Evolutionary conservation across 2,888 invertebrate genomes (phyloP), one percentile per base, ranked within the genome.

Genomic region (Carcina quercana): DNA sequence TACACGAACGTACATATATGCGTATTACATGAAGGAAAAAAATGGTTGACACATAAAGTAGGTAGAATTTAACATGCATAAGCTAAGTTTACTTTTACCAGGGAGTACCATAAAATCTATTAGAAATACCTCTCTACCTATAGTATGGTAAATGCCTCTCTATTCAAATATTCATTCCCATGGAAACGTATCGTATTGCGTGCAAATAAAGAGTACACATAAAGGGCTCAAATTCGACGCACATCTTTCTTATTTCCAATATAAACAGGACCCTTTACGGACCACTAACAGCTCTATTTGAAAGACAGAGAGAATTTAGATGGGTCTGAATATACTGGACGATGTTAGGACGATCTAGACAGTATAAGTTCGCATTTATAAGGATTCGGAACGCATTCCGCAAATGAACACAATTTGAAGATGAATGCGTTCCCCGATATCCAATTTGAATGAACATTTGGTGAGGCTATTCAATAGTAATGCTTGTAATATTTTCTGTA

Each of bases 361-460:
- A 55, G 47, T 58, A 55, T 59, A 62, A 64, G 60, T 59, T 56
- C 66, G 50, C 71, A 78, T 82, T 78, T 80, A 71, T 83, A 82
- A 66, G 74, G 82, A 79, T 82, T 73, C 63, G 45, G 57, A 76
- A 69, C 62, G 64, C 66, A 76, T 82, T 71, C 67, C 58, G 40
- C 57, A 72, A 80, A 82, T 79, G 80, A 79, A 72, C 66, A 73
- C 79, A 80, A 83, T 83, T 79, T 79, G 64, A 68, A 75, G 72
- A 78, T 60, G 68, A 69, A 80, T 80, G 72, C 55, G 59, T 59
- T 67, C 66, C 60, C 59, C 53, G 64, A 70, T 72, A 67, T 55
- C 51, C 69, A 70, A 68, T 82, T 71, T 69, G 63, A 65, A 66
- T 65, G 63, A 63, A 57, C 60, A 62, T 69, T 59, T 53, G 55